A percentile compares a stretch with the other conserved stretches of the same genome.
phyloP scores from a whole-genome alignment of 2,797 vertebrate genomes.

The Anabas testudineus region DNA sequence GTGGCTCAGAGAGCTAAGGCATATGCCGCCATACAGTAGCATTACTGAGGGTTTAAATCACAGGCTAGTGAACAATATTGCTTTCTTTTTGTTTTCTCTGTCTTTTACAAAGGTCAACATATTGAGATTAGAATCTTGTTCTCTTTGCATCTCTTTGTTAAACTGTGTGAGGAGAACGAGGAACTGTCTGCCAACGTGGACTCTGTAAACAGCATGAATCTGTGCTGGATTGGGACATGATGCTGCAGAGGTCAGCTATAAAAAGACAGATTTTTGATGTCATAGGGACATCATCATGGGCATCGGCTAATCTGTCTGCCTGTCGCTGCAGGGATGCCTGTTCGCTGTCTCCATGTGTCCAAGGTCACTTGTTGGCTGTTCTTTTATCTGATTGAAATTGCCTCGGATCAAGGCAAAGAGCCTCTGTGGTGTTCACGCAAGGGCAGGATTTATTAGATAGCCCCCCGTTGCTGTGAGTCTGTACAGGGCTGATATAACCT shows the following conservation, averaged over 20 bases:
- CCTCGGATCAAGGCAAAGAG: constrained; percentile 72
- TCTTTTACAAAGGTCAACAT: background rate
- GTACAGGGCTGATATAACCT: constrained; percentile 43
- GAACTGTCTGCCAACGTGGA: background rate
- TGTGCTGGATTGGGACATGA: constrained; percentile 37
- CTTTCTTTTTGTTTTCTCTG: background rate
- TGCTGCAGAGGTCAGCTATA: constrained; percentile 59
- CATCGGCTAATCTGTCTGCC: constrained; percentile 75
- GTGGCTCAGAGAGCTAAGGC: background rate
- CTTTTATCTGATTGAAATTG: constrained; percentile 82
- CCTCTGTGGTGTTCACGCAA: constrained; percentile 66
- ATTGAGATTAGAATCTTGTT: background rate
- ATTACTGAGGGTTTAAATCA: background rate
- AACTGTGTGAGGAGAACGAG: background rate
- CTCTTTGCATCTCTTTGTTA: constrained; percentile 6
- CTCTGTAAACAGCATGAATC: constrained; percentile 40
- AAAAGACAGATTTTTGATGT: constrained; percentile 68
- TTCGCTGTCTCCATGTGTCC: constrained; percentile 62
- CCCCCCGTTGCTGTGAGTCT: constrained; percentile 60
- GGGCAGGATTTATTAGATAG: constrained; percentile 69
- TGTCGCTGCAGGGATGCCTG: constrained; percentile 64
- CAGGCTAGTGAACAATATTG: background rate
- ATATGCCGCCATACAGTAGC: background rate
- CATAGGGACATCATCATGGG: constrained; percentile 59
- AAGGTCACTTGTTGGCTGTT: constrained; percentile 76